A percentile compares a stretch with the other conserved stretches of the same genome.
phyloP scores from a whole-genome alignment of 2,888 invertebrate species.

The Lobophora halterata region DNA sequence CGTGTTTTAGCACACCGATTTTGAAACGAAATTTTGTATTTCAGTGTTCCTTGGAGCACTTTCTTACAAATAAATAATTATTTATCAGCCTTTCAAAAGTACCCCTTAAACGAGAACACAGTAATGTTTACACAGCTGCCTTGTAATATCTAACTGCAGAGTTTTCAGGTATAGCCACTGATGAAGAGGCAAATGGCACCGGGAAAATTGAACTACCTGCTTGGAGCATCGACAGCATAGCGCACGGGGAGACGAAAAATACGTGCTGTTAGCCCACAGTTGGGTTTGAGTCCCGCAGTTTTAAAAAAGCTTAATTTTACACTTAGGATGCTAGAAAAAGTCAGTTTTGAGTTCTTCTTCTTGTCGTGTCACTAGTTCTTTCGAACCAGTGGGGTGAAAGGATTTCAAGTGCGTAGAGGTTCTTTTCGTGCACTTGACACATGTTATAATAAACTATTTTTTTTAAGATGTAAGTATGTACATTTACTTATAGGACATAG shows the following conservation, averaged over 20 bases:
- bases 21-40: too few relatives aligned
- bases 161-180: constrained; percentile 75
- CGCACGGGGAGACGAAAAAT: constrained; percentile 82
- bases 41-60: too few relatives aligned
- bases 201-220: constrained; percentile 84
- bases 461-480: too few relatives aligned
- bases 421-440: too few relatives aligned
- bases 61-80: constrained; percentile 3
- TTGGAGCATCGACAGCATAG: constrained; percentile 83
- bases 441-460: too few relatives aligned
- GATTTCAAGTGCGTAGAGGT: too few relatives aligned
- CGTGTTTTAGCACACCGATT: not conserved
- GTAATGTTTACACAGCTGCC: not conserved
- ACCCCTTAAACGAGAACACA: too few relatives aligned
- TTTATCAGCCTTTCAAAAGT: too few relatives aligned
- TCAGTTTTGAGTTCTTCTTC: too few relatives aligned
- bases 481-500: too few relatives aligned
- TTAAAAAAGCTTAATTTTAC: not conserved
- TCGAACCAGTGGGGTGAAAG: too few relatives aligned
- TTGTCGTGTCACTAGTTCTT: too few relatives aligned
- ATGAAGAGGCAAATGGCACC: constrained; percentile 80
- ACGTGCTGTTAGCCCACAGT: constrained; percentile 79
- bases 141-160: constrained; percentile 2
- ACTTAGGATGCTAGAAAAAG: not conserved
- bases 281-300: not conserved